Base-by-base conservation (phyloP, 2,888 invertebrate genomes). In the Salpingus planirostris region DNA sequence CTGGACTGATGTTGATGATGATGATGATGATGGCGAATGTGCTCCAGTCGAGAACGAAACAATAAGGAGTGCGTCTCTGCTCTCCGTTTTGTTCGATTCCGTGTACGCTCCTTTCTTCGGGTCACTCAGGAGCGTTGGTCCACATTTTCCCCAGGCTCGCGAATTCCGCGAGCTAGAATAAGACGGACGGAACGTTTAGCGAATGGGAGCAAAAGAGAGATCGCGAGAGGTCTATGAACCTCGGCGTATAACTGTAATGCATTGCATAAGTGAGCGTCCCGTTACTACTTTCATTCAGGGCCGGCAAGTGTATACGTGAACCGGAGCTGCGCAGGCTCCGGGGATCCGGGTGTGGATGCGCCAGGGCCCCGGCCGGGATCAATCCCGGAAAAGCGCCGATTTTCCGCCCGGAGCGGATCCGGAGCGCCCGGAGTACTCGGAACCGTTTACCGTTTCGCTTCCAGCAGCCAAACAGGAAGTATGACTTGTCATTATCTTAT, bases 51-150 rank as follows among this genome's bases (percentile, higher is more conserved):
- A 36, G 28, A 31, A 36, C 31, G 27, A 31, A 36, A 36, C 36
- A 36, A 36, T 36, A 36, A 18, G 27, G 24, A 23, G 23, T 24
- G 32, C 8, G 10, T 24, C n/a, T 3, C 24, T 3, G 11, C 23
- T 22, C 23, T 24, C 22, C 11, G 15, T 34, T 35, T 37, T 11
- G 34, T 48, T 47, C 47, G 49, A 52, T 50, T 53, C 54, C 56
- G 54, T 47, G 43, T 50, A 49, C 50, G 45, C 55, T 58, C 55
- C 50, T 56, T 59, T 57, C 59, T 53, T 55, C 52, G 50, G 56
- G 58, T 58, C 50, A 57, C 47, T 49, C 40, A 27, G 40, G 55
- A 49, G 35, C 56, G 44, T 56, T 55, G 58, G 49, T 53, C 55
- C 42, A 58, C 54, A 57, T 57, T n/a, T n/a, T 58, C 49, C 41